These are phyloP conservation scores for Xestobium rufovillosum DNA, from an alignment of 2,888 invertebrate species.

Conservation along the genomic window DNA sequence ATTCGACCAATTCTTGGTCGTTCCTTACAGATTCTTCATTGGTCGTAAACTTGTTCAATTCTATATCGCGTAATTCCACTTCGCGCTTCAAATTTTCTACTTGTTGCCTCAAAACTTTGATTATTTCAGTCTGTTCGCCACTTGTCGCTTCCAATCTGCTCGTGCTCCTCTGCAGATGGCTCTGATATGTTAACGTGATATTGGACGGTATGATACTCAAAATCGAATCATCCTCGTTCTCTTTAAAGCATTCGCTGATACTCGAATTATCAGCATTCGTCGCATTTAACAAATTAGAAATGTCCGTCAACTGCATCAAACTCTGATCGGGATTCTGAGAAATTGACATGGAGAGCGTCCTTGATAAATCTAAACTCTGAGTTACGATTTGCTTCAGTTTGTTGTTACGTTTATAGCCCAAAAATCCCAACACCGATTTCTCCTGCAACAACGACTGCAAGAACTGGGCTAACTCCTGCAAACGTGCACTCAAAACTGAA, in stretches of 20 bases:
- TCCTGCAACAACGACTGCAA: slow-evolving; percentile 56
- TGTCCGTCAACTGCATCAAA: slow-evolving; percentile 44
- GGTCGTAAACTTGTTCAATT: slow-evolving; percentile 30
- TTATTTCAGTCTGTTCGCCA: slow-evolving; percentile 27
- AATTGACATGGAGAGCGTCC: slow-evolving; percentile 42
- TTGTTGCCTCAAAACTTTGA: slow-evolving; percentile 36
- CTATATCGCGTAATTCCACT: slow-evolving; percentile 37
- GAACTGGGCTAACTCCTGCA: slow-evolving; percentile 60
- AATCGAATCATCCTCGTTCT: slow-evolving; percentile 23
- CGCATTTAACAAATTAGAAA: slow-evolving; percentile 42
- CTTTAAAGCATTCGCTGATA: slow-evolving; percentile 17
- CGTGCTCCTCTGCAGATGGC: slow-evolving; percentile 33
- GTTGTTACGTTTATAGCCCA: slow-evolving; percentile 47
- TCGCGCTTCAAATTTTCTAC: slow-evolving; percentile 39
- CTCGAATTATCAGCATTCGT: slow-evolving; percentile 29
- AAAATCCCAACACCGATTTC: slow-evolving; percentile 49
- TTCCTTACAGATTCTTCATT: slow-evolving; percentile 22
- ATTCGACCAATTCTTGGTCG: slow-evolving; percentile 23
- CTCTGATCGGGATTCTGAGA: slow-evolving; percentile 45
- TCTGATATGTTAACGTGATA: slow-evolving; percentile 35
- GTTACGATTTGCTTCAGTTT: slow-evolving; percentile 50
- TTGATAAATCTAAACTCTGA: slow-evolving; percentile 48
- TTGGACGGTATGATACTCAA: slow-evolving; percentile 35
- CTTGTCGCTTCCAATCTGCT: slow-evolving; percentile 13
- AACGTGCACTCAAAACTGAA: slow-evolving; percentile 48